A percentile compares a stretch with the other conserved stretches of the same genome.
Evolutionary conservation across 35 echinoderm and acorn worm species (phyloP).

Genomic region (Patiria miniata): DNA sequence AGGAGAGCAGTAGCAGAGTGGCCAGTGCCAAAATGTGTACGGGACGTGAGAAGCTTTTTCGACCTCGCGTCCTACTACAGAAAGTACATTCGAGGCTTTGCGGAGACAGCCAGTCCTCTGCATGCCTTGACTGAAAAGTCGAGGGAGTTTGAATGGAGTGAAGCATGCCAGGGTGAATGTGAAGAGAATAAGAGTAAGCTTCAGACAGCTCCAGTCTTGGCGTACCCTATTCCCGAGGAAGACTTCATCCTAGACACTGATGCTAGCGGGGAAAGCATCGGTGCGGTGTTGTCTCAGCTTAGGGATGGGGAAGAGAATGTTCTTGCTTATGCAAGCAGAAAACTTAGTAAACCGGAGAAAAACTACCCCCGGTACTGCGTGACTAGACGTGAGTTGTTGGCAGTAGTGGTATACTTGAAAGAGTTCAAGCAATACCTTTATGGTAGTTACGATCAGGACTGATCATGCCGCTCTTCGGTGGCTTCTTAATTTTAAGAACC

Average conservation of each 20-base stretch:
- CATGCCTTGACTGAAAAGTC: conserved; percentile 48
- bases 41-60: conserved; percentile 57
- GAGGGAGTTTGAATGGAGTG: conserved; percentile 36
- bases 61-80: conserved; percentile 69
- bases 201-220: conserved; percentile 32
- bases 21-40: conserved; percentile 30
- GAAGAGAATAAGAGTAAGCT: conserved; percentile 32
- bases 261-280: conserved; percentile 41
- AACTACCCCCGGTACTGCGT: conserved; percentile 60
- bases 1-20: conserved; percentile 24
- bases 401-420: conserved; percentile 32
- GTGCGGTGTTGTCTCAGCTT: conserved; percentile 56
- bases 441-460: conserved; percentile 38
- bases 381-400: conserved; percentile 42
- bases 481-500: conserved; percentile 59
- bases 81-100: conserved; percentile 51
- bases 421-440: conserved; percentile 50
- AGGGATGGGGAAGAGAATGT: conserved; percentile 58
- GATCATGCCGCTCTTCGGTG: conserved; percentile 55
- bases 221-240: conserved; percentile 29
- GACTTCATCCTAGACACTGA: conserved; percentile 61
- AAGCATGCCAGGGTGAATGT: conserved; percentile 26
- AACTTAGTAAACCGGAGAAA: conserved; percentile 30
- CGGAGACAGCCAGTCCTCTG: conserved; percentile 49
- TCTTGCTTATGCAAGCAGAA: conserved; percentile 50